Base-by-base conservation (phyloP, 92 coral and sea anemone genomes). In the Phenganax stokvisi region DNA sequence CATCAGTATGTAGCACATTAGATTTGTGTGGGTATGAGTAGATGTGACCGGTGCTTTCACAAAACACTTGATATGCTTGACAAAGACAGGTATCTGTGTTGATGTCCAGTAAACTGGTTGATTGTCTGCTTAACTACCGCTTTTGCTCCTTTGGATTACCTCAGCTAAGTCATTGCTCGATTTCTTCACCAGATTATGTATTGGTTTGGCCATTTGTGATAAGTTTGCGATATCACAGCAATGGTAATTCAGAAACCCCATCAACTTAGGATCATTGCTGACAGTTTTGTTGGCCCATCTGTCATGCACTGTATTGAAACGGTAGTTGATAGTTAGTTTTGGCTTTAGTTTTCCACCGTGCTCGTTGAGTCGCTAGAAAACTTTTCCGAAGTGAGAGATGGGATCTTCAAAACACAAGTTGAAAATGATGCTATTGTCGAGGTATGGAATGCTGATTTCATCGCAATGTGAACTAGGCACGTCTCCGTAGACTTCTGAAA, bases 131-230 rank as follows among this genome's bases (percentile, higher is more conserved):
- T 16, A 9, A 16, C 37, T 16, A 28, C 27, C 72, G 15, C 72
- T 9, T 16, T 28, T 16, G 27, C 17, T 20, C 10, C 72, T 28
- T 16, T 10, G 10, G 12, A 9, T 66, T 20, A 16, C 27, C 37
- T 66, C 17, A 10, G 20, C 27, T 20, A 20, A 16, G 10, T 28
- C 72, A 28, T 16, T 16, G 10, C 27, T 20, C 20, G 20, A 16
- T 28, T 8, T 10, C 37, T 28, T 66, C 72, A 66, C 72, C 72
- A 66, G 37, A 66, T 66, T 20, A 28, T 66, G 17, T 8, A 66
- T 66, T 16, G 72, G 72, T 66, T 66, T 66, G 72, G 72, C 72
- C 9, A 66, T 66, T 66, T 20, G 20, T 9, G 72, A 66, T 8
- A 66, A 66, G 72, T 66, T 66, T 56, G 10, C 60, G 60, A 56